Evolutionary conservation across 2,888 invertebrate genomes (phyloP).

Genomic region (Dione juno): DNA sequence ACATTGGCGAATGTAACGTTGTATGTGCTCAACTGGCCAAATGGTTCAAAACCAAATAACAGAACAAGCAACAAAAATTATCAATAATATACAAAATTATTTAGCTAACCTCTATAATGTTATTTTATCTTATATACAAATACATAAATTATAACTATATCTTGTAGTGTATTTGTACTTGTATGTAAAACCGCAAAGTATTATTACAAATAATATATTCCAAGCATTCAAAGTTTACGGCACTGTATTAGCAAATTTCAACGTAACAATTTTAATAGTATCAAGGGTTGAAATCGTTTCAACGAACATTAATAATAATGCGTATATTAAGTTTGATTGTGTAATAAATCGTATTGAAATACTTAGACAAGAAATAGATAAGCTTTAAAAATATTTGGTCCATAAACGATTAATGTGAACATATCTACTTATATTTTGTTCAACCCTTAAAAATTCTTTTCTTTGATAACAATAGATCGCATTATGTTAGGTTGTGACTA

Average conservation of each 20-base stretch:
- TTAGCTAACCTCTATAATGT: too few species aligned
- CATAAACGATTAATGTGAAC: neutral
- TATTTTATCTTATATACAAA: too few species aligned
- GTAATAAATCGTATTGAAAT: conserved; percentile 6
- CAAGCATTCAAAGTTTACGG: neutral
- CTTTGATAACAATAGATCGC: conserved; percentile 30
- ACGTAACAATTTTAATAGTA: neutral
- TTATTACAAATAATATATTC: neutral
- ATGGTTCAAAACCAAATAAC: too few species aligned
- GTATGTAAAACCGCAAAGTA: neutral
- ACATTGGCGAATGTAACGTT: too few species aligned
- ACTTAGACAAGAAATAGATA: neutral
- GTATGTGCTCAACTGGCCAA: too few species aligned
- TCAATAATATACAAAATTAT: too few species aligned
- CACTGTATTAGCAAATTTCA: neutral
- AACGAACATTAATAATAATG: neutral
- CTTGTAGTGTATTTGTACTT: neutral
- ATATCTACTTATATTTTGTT: conserved; percentile 10
- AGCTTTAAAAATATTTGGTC: neutral
- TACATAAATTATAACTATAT: too few species aligned
- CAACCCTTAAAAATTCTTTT: conserved; percentile 28
- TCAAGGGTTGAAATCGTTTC: neutral
- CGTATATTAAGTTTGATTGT: neutral
- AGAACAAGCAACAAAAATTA: too few species aligned
- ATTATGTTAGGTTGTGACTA: conserved; percentile 59